A percentile compares a stretch with the other conserved stretches of the same genome.
Conservation (phyloP, 2,888 invertebrate species). For the Dasypogon diadema region DNA sequence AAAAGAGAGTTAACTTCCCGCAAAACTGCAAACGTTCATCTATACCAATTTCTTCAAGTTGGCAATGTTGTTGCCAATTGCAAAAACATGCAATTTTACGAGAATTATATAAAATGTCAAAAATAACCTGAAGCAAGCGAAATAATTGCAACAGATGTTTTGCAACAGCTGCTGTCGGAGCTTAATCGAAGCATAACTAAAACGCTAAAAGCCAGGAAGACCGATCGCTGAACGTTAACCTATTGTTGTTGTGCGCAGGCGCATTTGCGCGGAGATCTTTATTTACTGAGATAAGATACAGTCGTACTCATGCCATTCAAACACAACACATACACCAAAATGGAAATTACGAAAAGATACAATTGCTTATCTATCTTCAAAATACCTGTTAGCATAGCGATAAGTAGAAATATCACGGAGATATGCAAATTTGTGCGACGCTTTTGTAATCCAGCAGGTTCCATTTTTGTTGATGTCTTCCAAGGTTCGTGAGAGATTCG, state of each 20-base stretch:
- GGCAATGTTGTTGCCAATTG: too few species aligned
- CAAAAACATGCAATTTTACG: background rate
- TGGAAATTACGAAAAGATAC: too few species aligned
- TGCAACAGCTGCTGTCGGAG: background rate
- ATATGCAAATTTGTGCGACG: conserved; percentile 25
- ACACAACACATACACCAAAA: too few species aligned
- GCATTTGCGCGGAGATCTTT: background rate
- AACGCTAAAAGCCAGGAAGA: background rate
- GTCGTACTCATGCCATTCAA: too few species aligned
- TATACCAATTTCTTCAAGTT: too few species aligned
- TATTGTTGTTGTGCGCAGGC: background rate
- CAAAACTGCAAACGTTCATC: too few species aligned
- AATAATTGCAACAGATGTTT: background rate
- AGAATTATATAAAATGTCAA: background rate
- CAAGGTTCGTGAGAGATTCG: background rate
- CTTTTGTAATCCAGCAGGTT: conserved; percentile 22
- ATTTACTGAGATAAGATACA: too few species aligned
- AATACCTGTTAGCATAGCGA: conserved; percentile 43
- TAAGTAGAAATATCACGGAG: conserved; percentile 10
- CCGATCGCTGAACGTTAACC: background rate
- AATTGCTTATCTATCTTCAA: too few species aligned
- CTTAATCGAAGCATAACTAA: background rate
- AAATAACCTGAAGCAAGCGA: background rate
- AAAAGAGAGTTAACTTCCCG: too few species aligned
- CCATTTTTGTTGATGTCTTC: conserved; percentile 19